phyloP scores from a whole-genome alignment of 2,113 vertebrate species.

The Neolamprologus tretocephalus region DNA sequence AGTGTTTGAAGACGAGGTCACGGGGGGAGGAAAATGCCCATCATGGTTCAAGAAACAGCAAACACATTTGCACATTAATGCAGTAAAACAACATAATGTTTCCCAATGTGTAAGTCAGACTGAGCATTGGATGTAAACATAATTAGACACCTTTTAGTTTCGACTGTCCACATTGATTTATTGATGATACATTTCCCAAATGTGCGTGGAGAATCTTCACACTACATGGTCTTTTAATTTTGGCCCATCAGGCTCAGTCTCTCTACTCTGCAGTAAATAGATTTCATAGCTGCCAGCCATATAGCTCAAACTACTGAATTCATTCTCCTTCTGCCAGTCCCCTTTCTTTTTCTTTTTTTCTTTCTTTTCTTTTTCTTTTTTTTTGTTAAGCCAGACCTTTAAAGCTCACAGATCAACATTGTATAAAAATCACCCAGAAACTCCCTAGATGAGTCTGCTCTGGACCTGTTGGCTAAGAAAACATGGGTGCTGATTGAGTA shows the following conservation, averaged over 20 bases:
- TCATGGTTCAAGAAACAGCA: background rate
- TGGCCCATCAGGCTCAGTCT: background rate
- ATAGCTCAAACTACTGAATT: constrained; percentile 10
- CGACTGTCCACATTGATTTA: constrained; percentile 39
- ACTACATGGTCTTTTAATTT: constrained; percentile 32
- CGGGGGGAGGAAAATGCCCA: background rate
- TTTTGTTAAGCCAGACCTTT: background rate
- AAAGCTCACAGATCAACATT: constrained; percentile 5
- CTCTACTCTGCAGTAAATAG: constrained; percentile 14
- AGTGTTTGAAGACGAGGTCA: constrained; percentile 16
- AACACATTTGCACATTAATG: background rate
- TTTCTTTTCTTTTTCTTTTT: background rate
- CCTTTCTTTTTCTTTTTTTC: background rate
- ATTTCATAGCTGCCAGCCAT: constrained; percentile 37
- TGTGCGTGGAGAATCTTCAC: constrained; percentile 16
- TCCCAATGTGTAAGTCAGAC: background rate
- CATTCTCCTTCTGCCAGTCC: background rate
- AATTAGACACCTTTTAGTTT: constrained; percentile 32
- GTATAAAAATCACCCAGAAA: constrained; percentile 9
- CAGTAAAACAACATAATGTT: background rate
- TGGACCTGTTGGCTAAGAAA: background rate
- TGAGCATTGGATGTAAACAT: constrained; percentile 4
- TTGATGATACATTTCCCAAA: constrained; percentile 31
- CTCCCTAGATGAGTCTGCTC: background rate
- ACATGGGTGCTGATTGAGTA: background rate